Conservation (phyloP, 2,888 invertebrate species). For the Alcis repandata region DNA sequence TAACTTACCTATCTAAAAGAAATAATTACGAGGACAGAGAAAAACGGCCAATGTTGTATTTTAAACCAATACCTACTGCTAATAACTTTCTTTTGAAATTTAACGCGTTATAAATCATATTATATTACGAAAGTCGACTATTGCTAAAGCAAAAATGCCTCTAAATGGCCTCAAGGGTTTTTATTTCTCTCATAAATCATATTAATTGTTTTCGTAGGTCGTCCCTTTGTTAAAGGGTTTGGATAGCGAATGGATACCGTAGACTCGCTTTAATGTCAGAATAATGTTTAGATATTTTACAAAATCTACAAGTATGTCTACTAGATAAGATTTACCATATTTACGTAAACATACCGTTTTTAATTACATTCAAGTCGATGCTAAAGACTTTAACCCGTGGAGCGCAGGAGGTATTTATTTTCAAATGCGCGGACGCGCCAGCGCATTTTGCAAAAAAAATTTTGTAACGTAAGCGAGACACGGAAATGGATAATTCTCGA, state of each 20-base stretch:
- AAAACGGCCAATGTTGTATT: neutral
- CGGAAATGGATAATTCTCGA: no score
- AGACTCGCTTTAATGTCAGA: constrained; percentile 18
- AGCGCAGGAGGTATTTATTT: no score
- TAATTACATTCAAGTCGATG: no score
- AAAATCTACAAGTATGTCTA: neutral
- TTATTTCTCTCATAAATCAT: constrained; percentile 81
- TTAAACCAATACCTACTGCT: constrained; percentile 8
- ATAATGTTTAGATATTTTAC: constrained; percentile 17
- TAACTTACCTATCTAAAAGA: no score
- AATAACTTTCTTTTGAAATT: constrained; percentile 50
- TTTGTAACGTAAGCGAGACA: no score
- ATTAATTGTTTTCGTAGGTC: constrained; percentile 77
- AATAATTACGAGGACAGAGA: no score
- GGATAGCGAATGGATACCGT: constrained; percentile 48
- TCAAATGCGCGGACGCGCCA: no score
- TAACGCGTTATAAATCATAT: constrained; percentile 71
- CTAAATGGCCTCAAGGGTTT: constrained; percentile 78
- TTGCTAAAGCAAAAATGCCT: constrained; percentile 76
- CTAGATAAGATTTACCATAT: no score
- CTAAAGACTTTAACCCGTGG: no score
- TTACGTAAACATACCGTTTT: no score
- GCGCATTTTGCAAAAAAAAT: no score
- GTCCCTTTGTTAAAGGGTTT: constrained; percentile 66
- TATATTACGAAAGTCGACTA: constrained; percentile 73